phyloP scores from a whole-genome alignment of 2,888 invertebrate species.

The Fabriciana adippe region DNA sequence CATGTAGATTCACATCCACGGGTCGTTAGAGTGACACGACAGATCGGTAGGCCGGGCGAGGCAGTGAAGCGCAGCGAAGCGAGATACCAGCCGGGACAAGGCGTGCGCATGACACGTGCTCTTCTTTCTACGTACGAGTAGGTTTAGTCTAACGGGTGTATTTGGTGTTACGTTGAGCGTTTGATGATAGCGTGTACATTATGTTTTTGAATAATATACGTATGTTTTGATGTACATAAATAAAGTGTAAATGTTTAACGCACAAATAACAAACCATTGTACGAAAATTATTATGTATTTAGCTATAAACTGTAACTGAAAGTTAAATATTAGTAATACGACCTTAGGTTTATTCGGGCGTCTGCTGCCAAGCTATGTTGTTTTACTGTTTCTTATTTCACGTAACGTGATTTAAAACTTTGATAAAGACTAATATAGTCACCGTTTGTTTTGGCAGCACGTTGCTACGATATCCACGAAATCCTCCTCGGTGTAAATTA shows the following conservation, averaged over 20 bases:
- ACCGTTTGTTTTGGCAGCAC: slow-evolving; percentile 38
- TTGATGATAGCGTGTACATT: slow-evolving; percentile 74
- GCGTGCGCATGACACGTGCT: slow-evolving; percentile 59
- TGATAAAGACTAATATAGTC: slow-evolving; percentile 28
- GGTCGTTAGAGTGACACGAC: slow-evolving; percentile 30
- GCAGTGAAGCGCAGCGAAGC: slow-evolving; percentile 82
- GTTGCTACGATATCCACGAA: slow-evolving; percentile 42
- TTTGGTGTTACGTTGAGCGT: slow-evolving; percentile 67
- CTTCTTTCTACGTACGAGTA: slow-evolving; percentile 48
- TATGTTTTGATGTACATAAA: slow-evolving; percentile 82
- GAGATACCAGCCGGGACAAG: slow-evolving; percentile 79
- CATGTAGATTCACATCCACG: slow-evolving; percentile 55
- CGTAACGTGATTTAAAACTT: slow-evolving; percentile 25
- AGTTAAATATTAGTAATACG: slow-evolving; percentile 68
- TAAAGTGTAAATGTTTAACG: slow-evolving; percentile 82
- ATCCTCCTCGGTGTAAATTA: slow-evolving; percentile 51
- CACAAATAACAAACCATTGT: slow-evolving; percentile 70
- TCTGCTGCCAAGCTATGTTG: slow-evolving; percentile 50
- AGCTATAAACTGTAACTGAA: slow-evolving; percentile 72
- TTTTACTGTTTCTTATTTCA: slow-evolving; percentile 33
- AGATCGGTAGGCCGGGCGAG: slow-evolving; percentile 36
- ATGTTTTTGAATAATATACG: slow-evolving; percentile 76
- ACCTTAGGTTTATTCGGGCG: slow-evolving; percentile 59
- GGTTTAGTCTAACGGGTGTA: slow-evolving; percentile 62
- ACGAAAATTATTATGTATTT: slow-evolving; percentile 70